These are phyloP conservation scores for Gryllus bimaculatus DNA, from an alignment of 1,140 invertebrate species.

Conservation along the genomic window DNA sequence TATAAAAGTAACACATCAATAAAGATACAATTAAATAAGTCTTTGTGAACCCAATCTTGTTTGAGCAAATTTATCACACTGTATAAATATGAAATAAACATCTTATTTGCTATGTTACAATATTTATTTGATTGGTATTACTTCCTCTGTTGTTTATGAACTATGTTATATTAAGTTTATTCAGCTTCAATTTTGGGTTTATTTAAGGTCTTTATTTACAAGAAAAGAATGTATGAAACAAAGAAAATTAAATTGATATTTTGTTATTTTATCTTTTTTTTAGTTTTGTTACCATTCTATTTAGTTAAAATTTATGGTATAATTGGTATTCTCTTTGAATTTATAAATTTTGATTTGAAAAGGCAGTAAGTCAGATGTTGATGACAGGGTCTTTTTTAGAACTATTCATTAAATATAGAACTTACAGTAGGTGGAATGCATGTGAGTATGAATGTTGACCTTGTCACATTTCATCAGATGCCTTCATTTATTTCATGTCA, in stretches of 20 bases:
- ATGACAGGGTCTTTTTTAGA: too few species aligned
- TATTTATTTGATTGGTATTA: slow-evolving; percentile 17
- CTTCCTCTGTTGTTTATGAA: slow-evolving; percentile 25
- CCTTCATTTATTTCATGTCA: too few species aligned
- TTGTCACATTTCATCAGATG: too few species aligned
- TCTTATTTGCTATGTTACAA: slow-evolving; percentile 17
- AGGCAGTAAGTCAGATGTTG: too few species aligned
- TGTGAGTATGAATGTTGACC: too few species aligned
- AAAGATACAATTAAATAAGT: neutral
- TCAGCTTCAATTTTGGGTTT: slow-evolving; percentile 14
- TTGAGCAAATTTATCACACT: neutral
- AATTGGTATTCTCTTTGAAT: too few species aligned
- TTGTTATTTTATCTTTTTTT: slow-evolving; percentile 4
- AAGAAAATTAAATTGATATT: slow-evolving; percentile 11
- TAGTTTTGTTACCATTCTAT: neutral
- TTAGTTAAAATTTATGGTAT: neutral
- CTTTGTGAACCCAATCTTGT: slow-evolving; percentile 16
- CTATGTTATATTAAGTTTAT: slow-evolving; percentile 21
- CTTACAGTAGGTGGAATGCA: too few species aligned
- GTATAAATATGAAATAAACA: slow-evolving; percentile 17
- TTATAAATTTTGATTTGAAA: too few species aligned
- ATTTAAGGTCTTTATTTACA: slow-evolving; percentile 16
- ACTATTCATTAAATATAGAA: too few species aligned
- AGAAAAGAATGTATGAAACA: slow-evolving; percentile 21
- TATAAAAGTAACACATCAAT: neutral